phyloP scores from a whole-genome alignment of 2,113 vertebrate species.

The Delphinus delphis region DNA sequence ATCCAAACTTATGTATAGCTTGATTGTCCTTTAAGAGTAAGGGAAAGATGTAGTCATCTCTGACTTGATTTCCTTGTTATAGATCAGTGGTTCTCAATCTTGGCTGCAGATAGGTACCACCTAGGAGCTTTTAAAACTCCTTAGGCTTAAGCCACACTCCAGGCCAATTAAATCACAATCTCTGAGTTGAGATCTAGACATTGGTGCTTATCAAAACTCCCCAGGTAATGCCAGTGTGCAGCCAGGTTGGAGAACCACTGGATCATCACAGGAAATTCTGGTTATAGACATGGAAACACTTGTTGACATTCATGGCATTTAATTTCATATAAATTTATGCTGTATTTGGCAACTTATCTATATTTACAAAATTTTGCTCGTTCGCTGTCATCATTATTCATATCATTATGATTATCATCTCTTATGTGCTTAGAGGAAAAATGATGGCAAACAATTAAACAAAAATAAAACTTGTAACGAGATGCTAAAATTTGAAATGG shows the following conservation, averaged over 20 bases:
- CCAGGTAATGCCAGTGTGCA: not conserved
- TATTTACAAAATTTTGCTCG: not conserved
- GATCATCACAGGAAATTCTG: not conserved
- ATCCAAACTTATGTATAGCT: not conserved
- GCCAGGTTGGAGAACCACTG: not conserved
- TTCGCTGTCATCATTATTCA: not conserved
- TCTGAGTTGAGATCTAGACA: not conserved
- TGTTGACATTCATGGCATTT: not conserved
- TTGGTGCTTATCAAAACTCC: not conserved
- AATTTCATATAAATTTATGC: not conserved
- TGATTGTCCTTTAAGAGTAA: slow-evolving; percentile 40
- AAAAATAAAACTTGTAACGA: not conserved
- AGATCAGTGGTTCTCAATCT: slow-evolving; percentile 16
- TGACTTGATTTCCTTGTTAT: slow-evolving; percentile 18
- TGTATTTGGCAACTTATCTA: not conserved
- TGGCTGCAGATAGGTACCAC: not conserved
- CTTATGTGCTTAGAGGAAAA: not conserved
- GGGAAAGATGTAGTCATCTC: not conserved
- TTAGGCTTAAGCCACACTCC: not conserved
- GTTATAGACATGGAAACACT: not conserved
- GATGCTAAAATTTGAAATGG: not conserved
- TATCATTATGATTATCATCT: not conserved
- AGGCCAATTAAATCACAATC: not conserved
- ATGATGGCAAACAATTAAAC: not conserved
- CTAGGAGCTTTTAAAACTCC: not conserved